phyloP scores from a whole-genome alignment of 2,113 vertebrate species.

The Edolisoma coerulescens region DNA sequence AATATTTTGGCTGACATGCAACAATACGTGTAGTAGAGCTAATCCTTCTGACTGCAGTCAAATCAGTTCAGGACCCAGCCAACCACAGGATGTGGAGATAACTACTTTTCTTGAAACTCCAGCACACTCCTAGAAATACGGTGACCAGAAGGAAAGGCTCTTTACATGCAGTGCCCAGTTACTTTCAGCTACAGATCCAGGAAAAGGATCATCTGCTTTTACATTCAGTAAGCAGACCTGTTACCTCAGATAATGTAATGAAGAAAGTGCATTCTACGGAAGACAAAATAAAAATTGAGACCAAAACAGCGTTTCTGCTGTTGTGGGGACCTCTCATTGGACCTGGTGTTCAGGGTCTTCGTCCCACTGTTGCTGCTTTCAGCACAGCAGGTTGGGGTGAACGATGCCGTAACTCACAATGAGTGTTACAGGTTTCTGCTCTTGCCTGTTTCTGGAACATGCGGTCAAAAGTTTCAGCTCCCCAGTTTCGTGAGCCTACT shows the following conservation, averaged over 20 bases:
- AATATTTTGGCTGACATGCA: background rate
- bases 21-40: background rate
- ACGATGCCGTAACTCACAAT: rapidly evolving
- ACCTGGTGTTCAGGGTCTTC: background rate
- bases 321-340: background rate
- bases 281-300: background rate
- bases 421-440: background rate
- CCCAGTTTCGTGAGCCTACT: background rate
- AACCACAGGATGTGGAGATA: background rate
- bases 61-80: background rate
- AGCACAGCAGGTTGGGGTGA: background rate
- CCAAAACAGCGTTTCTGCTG: background rate
- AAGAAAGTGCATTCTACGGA: rapidly evolving
- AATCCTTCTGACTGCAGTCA: background rate
- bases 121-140: background rate
- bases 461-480: background rate
- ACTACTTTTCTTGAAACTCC: background rate
- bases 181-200: background rate
- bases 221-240: background rate
- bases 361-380: background rate
- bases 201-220: background rate
- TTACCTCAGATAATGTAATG: background rate
- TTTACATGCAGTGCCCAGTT: background rate
- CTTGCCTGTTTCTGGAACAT: background rate
- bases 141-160: background rate